Percentiles rank a stretch among this genome's conserved stretches.
phyloP scores from a whole-genome alignment of 1,140 invertebrate species.

The Euwallacea similis region DNA sequence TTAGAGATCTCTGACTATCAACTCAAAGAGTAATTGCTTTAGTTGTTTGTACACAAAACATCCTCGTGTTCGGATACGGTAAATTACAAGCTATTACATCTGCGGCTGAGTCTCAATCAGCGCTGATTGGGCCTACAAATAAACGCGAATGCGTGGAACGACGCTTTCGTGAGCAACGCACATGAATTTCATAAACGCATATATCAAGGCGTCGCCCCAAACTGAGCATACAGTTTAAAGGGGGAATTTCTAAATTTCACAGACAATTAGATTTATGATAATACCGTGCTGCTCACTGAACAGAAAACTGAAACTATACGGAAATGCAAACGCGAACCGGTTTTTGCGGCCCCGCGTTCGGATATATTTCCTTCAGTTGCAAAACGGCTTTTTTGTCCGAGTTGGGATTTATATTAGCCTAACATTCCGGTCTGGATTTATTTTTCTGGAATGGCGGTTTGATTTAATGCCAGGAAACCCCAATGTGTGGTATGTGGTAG shows the following conservation, averaged over 20 bases:
- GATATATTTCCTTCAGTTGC: constrained; percentile 36
- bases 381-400: constrained; percentile 26
- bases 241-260: constrained; percentile 33
- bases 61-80: too few relatives aligned
- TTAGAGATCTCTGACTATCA: too few relatives aligned
- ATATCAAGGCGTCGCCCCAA: not conserved
- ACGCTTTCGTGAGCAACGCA: too few relatives aligned
- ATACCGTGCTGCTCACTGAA: constrained; percentile 33
- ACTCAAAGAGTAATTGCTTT: too few relatives aligned
- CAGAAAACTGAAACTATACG: constrained; percentile 39
- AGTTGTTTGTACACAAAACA: too few relatives aligned
- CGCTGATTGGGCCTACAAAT: not conserved
- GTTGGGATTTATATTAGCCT: constrained; percentile 24
- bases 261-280: constrained; percentile 39
- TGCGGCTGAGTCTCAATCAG: too few relatives aligned
- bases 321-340: constrained; percentile 34
- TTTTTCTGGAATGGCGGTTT: constrained; percentile 17
- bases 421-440: constrained; percentile 30
- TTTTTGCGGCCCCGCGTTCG: constrained; percentile 18
- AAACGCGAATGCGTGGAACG: too few relatives aligned
- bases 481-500: too few relatives aligned
- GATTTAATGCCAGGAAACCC: constrained; percentile 11
- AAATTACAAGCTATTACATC: too few relatives aligned
- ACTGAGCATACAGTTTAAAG: constrained; percentile 28
- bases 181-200: too few relatives aligned